These are phyloP conservation scores for Himalopsyche tibetana DNA, from an alignment of 2,888 invertebrate species.

Conservation along the genomic window DNA sequence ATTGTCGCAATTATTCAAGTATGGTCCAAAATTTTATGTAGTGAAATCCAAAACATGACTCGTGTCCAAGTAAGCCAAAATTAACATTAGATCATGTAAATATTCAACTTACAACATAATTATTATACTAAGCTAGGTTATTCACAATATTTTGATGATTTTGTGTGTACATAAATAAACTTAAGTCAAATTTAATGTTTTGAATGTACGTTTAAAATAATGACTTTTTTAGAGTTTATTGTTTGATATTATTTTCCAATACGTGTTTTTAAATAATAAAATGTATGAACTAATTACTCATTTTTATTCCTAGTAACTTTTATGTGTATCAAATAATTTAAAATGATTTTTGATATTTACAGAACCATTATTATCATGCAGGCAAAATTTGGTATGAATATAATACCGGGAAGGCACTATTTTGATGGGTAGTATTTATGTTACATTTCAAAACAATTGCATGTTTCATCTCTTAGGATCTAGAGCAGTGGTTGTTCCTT, in stretches of 20 bases:
- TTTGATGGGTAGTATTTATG: too few relatives aligned
- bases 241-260: neutral
- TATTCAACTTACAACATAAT: neutral
- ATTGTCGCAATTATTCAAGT: neutral
- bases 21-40: conserved; percentile 8
- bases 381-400: too few relatives aligned
- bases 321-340: too few relatives aligned
- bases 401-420: too few relatives aligned
- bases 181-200: neutral
- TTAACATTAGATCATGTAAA: conserved; percentile 14
- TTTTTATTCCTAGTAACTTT: neutral
- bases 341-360: too few relatives aligned
- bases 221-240: neutral
- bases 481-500: too few relatives aligned
- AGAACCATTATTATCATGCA: too few relatives aligned
- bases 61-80: conserved; percentile 9
- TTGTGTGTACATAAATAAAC: neutral
- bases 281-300: neutral
- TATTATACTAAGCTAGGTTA: neutral
- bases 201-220: neutral
- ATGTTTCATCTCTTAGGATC: too few relatives aligned
- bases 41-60: neutral
- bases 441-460: too few relatives aligned
- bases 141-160: neutral
- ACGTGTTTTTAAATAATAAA: neutral